phyloP scores from a whole-genome alignment of 2,888 invertebrate species.

The Chalcosyrphus nemorum region DNA sequence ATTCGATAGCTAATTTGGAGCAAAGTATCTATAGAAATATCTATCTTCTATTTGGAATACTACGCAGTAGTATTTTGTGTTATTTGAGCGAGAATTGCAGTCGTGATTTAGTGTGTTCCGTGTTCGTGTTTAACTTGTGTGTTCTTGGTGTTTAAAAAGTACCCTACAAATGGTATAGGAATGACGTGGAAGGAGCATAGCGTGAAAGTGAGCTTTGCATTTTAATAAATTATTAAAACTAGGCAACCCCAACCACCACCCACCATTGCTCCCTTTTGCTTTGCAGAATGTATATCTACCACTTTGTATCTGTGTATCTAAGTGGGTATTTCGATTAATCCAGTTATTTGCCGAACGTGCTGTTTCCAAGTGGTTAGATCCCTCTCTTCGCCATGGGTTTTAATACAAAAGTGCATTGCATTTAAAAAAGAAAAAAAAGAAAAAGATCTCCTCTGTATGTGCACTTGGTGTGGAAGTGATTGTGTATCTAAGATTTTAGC shows the following conservation, averaged over 20 bases:
- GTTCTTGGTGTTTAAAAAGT: no score
- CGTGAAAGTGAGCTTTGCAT: conserved; percentile 57
- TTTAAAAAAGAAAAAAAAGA: not conserved
- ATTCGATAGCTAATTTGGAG: conserved; percentile 41
- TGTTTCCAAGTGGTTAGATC: conserved; percentile 25
- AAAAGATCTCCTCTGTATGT: not conserved
- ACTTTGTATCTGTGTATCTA: conserved; percentile 21
- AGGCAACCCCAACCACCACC: not conserved
- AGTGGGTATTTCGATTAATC: conserved; percentile 47
- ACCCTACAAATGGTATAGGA: conserved; percentile 39
- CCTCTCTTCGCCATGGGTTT: not conserved
- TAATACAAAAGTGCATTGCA: conserved; percentile 23
- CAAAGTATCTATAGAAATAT: not conserved
- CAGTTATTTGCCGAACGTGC: conserved; percentile 50
- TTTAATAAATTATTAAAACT: conserved; percentile 31
- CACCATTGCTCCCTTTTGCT: not conserved
- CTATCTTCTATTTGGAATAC: conserved; percentile 3
- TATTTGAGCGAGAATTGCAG: not conserved
- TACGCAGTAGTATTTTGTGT: conserved; percentile 16
- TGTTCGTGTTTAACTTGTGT: conserved; percentile 30
- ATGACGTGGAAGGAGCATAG: conserved; percentile 65
- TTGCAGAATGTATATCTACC: not conserved
- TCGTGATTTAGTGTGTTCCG: conserved; percentile 35
- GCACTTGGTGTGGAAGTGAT: conserved; percentile 38
- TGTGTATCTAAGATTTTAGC: conserved; percentile 4